These are phyloP conservation scores for Portunus trituberculatus DNA, from an alignment of 1,140 invertebrate species.

Conservation along the genomic window DNA sequence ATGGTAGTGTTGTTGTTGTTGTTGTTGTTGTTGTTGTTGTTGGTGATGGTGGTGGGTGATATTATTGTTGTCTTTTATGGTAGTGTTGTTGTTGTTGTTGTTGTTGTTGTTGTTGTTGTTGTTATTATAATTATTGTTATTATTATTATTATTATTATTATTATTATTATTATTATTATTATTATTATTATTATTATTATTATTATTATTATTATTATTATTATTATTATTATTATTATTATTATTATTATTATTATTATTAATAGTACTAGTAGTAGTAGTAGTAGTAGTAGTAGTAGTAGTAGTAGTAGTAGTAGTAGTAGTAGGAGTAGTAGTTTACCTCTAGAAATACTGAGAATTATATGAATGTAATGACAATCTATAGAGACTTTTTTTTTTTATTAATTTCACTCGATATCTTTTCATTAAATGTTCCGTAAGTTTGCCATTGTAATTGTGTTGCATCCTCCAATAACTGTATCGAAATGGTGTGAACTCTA, in stretches of 20 bases:
- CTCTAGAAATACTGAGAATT: too few species aligned
- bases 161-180: not conserved
- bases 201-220: not conserved
- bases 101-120: not conserved
- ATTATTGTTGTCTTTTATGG: too few species aligned
- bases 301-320: not conserved
- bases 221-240: not conserved
- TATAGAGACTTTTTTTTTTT: too few species aligned
- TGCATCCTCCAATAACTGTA: too few species aligned
- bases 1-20: not conserved
- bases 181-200: not conserved
- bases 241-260: not conserved
- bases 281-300: not conserved
- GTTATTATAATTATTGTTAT: too few species aligned
- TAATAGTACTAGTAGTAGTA: not conserved
- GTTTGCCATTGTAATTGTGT: too few species aligned
- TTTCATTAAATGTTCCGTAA: too few species aligned
- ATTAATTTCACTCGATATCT: too few species aligned
- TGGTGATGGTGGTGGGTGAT: not conserved
- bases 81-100: not conserved
- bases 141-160: not conserved
- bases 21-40: too few species aligned
- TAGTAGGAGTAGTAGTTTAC: not conserved
- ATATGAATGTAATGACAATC: too few species aligned
- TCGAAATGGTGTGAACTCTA: too few species aligned